Percentiles rank a stretch among this genome's conserved stretches.
Evolutionary conservation across 2,888 invertebrate genomes (phyloP).

Genomic region (Megastigmus dorsalis): DNA sequence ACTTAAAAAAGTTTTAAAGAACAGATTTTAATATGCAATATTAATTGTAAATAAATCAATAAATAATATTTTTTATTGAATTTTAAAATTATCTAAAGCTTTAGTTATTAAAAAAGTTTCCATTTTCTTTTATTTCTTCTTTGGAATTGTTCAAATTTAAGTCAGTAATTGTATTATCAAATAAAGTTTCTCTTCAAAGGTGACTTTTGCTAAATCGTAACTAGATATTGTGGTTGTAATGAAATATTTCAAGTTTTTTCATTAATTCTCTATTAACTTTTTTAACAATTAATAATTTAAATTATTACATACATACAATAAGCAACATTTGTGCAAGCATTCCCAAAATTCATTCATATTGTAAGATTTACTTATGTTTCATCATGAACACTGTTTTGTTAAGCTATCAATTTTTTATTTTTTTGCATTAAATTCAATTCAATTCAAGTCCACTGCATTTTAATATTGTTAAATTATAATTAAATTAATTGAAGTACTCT

Average conservation of each 20-base stretch:
- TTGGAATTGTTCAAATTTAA: slow-evolving; percentile 61
- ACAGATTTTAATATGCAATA: slow-evolving; percentile 32
- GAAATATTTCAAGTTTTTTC: neutral
- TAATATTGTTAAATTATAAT: slow-evolving; percentile 18
- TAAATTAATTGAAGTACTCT: slow-evolving; percentile 8
- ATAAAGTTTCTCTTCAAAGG: no score
- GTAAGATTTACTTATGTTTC: slow-evolving; percentile 6
- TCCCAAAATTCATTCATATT: slow-evolving; percentile 26
- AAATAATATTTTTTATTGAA: slow-evolving; percentile 23
- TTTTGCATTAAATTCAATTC: slow-evolving; percentile 9
- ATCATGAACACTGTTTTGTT: slow-evolving; percentile 17
- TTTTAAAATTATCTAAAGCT: slow-evolving; percentile 66
- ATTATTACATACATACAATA: slow-evolving; percentile 7
- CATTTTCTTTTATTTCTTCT: slow-evolving; percentile 61
- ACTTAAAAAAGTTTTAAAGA: neutral
- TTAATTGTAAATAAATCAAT: slow-evolving; percentile 28
- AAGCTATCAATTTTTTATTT: slow-evolving; percentile 13
- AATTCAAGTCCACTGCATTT: neutral
- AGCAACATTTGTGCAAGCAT: slow-evolving; percentile 28
- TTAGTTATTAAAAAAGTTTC: slow-evolving; percentile 62
- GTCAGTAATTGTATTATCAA: slow-evolving; percentile 53
- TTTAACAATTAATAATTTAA: slow-evolving; percentile 29
- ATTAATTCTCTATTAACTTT: neutral
- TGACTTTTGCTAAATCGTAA: slow-evolving; percentile 15
- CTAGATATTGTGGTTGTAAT: slow-evolving; percentile 23